phyloP scores from a whole-genome alignment of 2,797 vertebrate species.

The Craterocephalus amniculus region DNA sequence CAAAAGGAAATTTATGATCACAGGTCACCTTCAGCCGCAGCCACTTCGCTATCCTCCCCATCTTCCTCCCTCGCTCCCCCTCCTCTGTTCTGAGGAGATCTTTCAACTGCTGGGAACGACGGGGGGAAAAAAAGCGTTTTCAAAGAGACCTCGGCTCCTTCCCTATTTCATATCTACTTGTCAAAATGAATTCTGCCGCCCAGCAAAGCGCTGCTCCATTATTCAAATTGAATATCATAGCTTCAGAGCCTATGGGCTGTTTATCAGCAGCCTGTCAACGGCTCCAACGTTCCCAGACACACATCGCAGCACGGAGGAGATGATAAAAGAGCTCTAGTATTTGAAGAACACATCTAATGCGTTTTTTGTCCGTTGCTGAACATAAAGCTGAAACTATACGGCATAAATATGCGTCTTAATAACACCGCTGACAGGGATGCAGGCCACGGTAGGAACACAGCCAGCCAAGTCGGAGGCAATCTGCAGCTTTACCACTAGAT shows the following conservation, averaged over 20 bases:
- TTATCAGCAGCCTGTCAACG: slow-evolving; percentile 67
- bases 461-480: neutral
- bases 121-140: slow-evolving; percentile 45
- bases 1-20: slow-evolving; percentile 53
- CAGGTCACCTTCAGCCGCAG: slow-evolving; percentile 41
- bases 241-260: slow-evolving; percentile 62
- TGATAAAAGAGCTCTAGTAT: slow-evolving; percentile 36
- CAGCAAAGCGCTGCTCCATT: slow-evolving; percentile 64
- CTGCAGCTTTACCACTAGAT: too few species aligned
- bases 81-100: slow-evolving; percentile 41
- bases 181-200: slow-evolving; percentile 66
- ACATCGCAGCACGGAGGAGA: slow-evolving; percentile 38
- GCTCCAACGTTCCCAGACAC: slow-evolving; percentile 52
- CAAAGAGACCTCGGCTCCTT: slow-evolving; percentile 51
- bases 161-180: slow-evolving; percentile 61
- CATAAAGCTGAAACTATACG: slow-evolving; percentile 19
- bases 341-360: slow-evolving; percentile 40
- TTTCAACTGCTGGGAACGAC: slow-evolving; percentile 45
- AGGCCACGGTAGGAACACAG: neutral
- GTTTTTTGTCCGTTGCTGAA: slow-evolving; percentile 6
- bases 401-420: slow-evolving; percentile 1
- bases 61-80: slow-evolving; percentile 2
- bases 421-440: neutral
- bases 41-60: slow-evolving; percentile 28
- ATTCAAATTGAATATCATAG: slow-evolving; percentile 74